Conservation (phyloP, 2,113 vertebrate genomes). For the Excalfactoria chinensis region DNA sequence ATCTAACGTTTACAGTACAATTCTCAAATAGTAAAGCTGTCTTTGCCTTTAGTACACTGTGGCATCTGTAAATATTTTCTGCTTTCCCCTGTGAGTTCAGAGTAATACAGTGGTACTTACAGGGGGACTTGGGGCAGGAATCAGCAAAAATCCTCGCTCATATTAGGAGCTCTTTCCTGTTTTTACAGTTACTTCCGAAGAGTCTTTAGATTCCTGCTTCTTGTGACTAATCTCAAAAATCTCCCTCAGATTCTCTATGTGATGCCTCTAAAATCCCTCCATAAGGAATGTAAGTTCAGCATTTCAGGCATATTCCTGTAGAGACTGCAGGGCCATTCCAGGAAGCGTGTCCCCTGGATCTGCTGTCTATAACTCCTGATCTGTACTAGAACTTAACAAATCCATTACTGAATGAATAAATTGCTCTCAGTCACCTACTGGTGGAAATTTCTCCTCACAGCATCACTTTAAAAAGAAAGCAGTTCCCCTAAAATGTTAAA, state of each 20-base stretch:
- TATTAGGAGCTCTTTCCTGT: background rate
- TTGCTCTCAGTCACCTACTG: slow-evolving; percentile 18
- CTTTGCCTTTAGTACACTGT: background rate
- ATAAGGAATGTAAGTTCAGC: background rate
- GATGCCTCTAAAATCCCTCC: background rate
- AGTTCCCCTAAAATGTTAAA: slow-evolving; percentile 41
- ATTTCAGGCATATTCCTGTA: background rate
- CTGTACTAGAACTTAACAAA: background rate
- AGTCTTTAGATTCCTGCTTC: background rate
- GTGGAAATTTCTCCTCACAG: slow-evolving; percentile 38
- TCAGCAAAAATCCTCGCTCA: background rate
- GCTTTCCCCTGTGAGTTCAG: background rate
- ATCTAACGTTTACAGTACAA: background rate
- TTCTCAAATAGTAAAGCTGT: background rate
- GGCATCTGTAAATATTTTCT: background rate
- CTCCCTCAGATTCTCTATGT: background rate
- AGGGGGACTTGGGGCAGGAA: background rate
- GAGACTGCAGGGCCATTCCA: background rate
- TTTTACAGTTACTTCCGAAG: background rate
- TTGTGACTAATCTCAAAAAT: background rate
- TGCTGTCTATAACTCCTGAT: background rate
- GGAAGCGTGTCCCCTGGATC: background rate
- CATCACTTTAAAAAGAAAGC: slow-evolving; percentile 42
- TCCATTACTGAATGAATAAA: slow-evolving; percentile 13
- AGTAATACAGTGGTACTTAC: background rate